phyloP scores from a whole-genome alignment of 2,113 vertebrate species.

The Sakesphorus luctuosus region DNA sequence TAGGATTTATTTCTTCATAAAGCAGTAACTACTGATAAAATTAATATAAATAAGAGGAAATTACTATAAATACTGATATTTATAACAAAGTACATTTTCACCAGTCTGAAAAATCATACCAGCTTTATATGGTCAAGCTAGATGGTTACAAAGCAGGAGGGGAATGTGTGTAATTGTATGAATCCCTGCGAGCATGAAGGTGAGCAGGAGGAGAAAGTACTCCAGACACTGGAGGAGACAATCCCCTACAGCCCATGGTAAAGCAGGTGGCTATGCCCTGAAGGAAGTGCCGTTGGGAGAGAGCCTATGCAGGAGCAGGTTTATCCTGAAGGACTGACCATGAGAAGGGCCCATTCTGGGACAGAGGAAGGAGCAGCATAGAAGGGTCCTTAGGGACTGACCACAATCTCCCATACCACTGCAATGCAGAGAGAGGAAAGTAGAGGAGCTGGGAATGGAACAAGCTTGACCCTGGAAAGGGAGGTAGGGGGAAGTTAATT shows the following conservation, averaged over 20 bases:
- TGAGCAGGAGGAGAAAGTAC: background rate
- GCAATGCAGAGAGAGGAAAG: background rate
- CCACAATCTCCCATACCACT: background rate
- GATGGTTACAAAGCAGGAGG: background rate
- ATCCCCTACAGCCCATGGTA: background rate
- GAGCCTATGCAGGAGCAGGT: background rate
- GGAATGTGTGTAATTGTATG: rapidly evolving
- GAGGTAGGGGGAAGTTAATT: background rate
- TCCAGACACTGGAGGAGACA: background rate
- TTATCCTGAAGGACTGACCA: background rate
- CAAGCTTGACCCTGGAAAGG: background rate
- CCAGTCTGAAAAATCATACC: background rate
- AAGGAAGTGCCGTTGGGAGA: background rate
- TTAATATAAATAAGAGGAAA: background rate
- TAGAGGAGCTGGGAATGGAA: background rate
- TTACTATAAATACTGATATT: background rate
- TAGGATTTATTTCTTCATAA: background rate
- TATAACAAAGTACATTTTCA: background rate
- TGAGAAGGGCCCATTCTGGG: background rate
- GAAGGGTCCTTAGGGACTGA: background rate
- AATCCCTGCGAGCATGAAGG: rapidly evolving
- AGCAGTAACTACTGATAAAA: background rate
- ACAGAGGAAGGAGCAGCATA: background rate
- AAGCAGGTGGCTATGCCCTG: background rate
- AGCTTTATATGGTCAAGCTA: background rate